Base-by-base conservation (phyloP, 2,113 vertebrate genomes). In the Clarias batrachus region DNA sequence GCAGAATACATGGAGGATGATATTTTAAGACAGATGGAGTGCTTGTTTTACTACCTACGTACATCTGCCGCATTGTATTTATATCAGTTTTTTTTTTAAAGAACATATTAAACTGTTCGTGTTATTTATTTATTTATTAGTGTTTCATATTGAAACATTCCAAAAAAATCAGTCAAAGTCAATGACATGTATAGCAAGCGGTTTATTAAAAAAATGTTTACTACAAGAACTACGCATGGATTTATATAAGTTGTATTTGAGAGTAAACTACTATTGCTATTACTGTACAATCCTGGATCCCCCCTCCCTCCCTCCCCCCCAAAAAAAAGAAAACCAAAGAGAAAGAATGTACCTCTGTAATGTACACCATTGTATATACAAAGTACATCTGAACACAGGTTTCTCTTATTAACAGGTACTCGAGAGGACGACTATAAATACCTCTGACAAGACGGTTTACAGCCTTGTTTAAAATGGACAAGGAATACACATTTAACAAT, bases 291-390 rank as follows among this genome's bases (percentile, higher is more conserved):
- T 96, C 96, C 94, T 96, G 96, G 96, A 96, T 95, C 96, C 96
- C 82, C 95, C 96, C 95, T 68, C 11, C 10, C 37, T 48, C 9
- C 16, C 65, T 0, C 0, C 27, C 30, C 21, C 70, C 73, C 93
- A 93, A 92, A 91, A 82, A 82, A 23, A 68, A 83, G 27, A 83
- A 79, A 16, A 37, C 66, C 82, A 89, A 94, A 93, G 92, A 91
- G 83, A 92, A 95, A 92, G 94, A 95, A 91, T 96, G 96, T 96
- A 97, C 96, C 96, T 97, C 95, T 96, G 95, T 95, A 96, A 96
- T 96, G 96, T 97, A 97, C 96, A 97, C 94, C 95, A 93, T 96
- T 95, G 93, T 97, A 97, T 97, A 96, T 97, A 97, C 96, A 97
- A 96, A 96, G 96, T 96, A 95, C 95, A 96, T 95, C 91, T 96